Conservation (phyloP, 2,888 invertebrate genomes). For the Himalopsyche anomala region DNA sequence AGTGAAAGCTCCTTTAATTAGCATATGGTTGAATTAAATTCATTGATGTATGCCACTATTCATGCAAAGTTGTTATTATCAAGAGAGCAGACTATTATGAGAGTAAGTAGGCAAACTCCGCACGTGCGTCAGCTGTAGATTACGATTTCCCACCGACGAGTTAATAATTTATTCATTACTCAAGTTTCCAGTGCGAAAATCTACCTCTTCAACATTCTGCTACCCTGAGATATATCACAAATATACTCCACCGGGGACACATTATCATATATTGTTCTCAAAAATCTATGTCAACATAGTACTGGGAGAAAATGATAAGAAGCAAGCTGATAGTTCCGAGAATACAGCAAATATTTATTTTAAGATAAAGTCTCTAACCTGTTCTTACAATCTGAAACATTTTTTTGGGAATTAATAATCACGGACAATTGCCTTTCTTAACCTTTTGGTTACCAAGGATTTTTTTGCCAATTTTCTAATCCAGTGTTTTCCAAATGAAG, state of each 20-base stretch:
- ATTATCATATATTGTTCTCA: not conserved
- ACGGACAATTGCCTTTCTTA: too few species aligned
- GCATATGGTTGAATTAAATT: not conserved
- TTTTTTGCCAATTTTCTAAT: too few species aligned
- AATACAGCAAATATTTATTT: too few species aligned
- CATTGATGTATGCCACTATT: conserved; percentile 1
- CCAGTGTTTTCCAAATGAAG: too few species aligned
- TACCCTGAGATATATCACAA: not conserved
- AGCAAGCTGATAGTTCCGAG: too few species aligned
- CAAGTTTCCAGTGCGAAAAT: conserved; percentile 53
- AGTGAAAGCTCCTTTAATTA: too few species aligned
- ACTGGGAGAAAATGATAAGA: too few species aligned
- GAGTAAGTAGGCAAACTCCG: not conserved
- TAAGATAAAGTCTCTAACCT: too few species aligned
- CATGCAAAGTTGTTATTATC: conserved; percentile 12
- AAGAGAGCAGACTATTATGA: conserved; percentile 20
- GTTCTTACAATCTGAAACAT: too few species aligned
- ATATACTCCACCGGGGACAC: not conserved
- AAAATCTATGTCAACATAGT: too few species aligned
- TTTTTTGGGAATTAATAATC: too few species aligned
- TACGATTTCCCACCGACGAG: conserved; percentile 51
- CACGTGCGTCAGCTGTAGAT: conserved; percentile 58
- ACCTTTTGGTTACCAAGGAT: too few species aligned
- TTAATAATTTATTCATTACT: conserved; percentile 61
- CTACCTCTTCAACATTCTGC: conserved; percentile 31